Base-by-base conservation (phyloP, 2,797 vertebrate species). In the Discoglossus pictus region DNA sequence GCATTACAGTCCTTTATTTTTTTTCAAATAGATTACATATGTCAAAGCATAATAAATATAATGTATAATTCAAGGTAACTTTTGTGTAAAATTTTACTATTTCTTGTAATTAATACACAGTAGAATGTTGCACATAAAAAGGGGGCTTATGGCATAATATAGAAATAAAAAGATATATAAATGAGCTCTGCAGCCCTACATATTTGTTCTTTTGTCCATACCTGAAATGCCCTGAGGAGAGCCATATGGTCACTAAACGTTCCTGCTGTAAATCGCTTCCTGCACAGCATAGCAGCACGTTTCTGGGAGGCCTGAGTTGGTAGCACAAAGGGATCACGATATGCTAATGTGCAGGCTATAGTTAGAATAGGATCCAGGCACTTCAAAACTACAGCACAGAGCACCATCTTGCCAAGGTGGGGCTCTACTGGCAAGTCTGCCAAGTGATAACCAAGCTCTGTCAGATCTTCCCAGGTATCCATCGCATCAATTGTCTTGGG, bases 191-290 rank as follows among this genome's bases (percentile, higher is more conserved):
- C n/a, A n/a, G n/a, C n/a, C n/a, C n/a, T n/a, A n/a, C n/a, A n/a
- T n/a, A n/a, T n/a, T n/a, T n/a, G n/a, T n/a, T n/a, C n/a, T n/a
- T n/a, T 8, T 31, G n/a, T 31, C 27, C 27, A 34, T 83, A 99
- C 96, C 95, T 99, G 97, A 60, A 99, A 98, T 39, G 93, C 93
- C 76, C 94, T 86, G 31, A 99, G 92, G 65, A 98, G 87, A 2
- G 94, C 93, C 95, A 99, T 97, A 75, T 99, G 97, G 77, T 99
- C 97, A 40, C 97, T 99, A 79, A 93, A 96, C 1, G 92, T 90
- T 73, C 83, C 91, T 0, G 93, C 92, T 2, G 93, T 75, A 47
- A 98, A 97, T 10, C 85, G 84, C 20, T 89, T 94, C 69, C 94
- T 90, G 44, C 91, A 92, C 31, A 92, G 82, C 80, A 97, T 88